Conservation (phyloP, 2,113 vertebrate genomes). For the Pagrus major region DNA sequence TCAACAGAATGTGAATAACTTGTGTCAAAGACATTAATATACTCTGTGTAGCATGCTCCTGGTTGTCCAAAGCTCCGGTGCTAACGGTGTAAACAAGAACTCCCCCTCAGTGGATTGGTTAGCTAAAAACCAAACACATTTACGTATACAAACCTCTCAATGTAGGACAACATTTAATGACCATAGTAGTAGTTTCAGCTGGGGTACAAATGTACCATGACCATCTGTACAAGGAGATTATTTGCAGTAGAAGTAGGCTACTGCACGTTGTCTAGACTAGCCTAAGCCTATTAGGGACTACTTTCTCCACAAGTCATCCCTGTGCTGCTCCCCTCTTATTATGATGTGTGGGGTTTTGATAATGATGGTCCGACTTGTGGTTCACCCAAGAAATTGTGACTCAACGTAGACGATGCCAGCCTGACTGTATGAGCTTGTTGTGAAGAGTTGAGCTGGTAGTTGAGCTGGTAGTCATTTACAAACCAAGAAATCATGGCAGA, state of each 20-base stretch:
- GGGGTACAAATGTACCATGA: conserved; percentile 1
- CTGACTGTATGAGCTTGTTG: neutral
- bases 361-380: conserved; percentile 16
- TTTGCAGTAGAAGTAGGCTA: conserved; percentile 37
- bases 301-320: conserved; percentile 62
- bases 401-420: neutral
- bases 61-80: too few species aligned
- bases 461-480: neutral
- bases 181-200: conserved; percentile 3
- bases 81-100: too few species aligned
- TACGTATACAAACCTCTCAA: neutral
- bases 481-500: neutral
- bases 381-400: neutral
- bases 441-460: neutral
- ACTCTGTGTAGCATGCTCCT: too few species aligned
- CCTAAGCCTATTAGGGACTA: conserved; percentile 63
- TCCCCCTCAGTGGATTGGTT: too few species aligned
- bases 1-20: too few species aligned
- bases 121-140: neutral
- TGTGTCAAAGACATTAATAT: too few species aligned
- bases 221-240: conserved; percentile 47
- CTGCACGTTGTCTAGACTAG: conserved; percentile 45
- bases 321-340: conserved; percentile 21
- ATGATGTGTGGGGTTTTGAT: conserved; percentile 16
- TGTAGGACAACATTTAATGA: neutral